phyloP scores from a whole-genome alignment of 2,113 vertebrate species.

The Grammomys dolichurus region DNA sequence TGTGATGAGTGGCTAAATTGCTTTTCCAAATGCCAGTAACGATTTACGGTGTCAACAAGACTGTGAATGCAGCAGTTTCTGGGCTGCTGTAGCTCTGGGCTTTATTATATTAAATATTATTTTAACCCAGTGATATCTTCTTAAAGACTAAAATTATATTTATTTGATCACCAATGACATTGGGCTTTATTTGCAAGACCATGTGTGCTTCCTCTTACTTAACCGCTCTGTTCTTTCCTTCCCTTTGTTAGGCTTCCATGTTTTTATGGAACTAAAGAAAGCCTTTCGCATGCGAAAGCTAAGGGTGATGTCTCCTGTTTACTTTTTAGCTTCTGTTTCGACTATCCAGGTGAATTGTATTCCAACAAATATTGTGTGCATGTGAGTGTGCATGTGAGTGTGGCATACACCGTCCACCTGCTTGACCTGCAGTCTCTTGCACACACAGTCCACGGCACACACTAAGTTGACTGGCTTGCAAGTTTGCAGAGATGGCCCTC shows the following conservation, averaged over 20 bases:
- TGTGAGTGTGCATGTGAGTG: not conserved
- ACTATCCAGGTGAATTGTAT: not conserved
- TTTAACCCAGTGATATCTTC: constrained; percentile 2
- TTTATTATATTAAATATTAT: constrained; percentile 66
- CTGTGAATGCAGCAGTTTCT: not conserved
- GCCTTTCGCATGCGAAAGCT: not conserved
- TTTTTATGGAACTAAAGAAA: constrained; percentile 20
- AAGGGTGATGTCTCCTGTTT: not conserved
- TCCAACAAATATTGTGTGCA: not conserved
- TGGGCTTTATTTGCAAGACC: constrained; percentile 28
- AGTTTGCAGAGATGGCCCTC: not conserved
- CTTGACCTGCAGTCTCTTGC: not conserved
- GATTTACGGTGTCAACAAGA: not conserved
- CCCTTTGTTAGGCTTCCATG: not conserved
- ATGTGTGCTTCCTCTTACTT: constrained; percentile 30
- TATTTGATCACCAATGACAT: constrained; percentile 23
- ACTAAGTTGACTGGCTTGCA: too few relatives aligned
- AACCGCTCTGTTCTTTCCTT: not conserved
- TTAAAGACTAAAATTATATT: constrained; percentile 55
- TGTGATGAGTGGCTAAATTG: constrained; percentile 42
- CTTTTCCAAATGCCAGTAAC: constrained; percentile 49
- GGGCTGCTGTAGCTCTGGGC: constrained; percentile 18
- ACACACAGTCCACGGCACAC: not conserved
- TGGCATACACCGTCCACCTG: too few relatives aligned
- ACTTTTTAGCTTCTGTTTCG: constrained; percentile 11